Evolutionary conservation across 2,888 invertebrate species (phyloP).

Genomic region (Drosophila cyrtoloma): DNA sequence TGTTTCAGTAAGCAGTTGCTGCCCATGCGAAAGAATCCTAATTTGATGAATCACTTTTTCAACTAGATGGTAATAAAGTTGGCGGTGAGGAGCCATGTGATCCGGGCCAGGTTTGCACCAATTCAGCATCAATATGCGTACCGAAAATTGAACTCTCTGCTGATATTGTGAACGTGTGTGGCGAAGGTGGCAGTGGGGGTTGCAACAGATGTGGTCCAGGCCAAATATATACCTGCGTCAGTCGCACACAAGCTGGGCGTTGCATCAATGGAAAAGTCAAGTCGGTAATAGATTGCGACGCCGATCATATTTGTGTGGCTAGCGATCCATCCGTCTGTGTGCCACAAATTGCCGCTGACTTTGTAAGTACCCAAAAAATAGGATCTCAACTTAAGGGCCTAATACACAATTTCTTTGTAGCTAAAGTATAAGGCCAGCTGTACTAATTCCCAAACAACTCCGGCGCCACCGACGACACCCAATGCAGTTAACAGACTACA

Average conservation of each 20-base stretch:
- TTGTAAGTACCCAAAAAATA: constrained; percentile 29
- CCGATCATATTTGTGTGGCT: constrained; percentile 40
- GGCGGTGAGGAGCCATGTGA: constrained; percentile 19
- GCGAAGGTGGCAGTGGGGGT: neutral
- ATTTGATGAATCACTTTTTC: neutral
- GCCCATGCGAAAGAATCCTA: neutral
- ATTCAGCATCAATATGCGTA: constrained; percentile 27
- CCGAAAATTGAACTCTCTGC: neutral
- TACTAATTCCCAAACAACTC: constrained; percentile 22
- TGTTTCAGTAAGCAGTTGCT: constrained; percentile 45
- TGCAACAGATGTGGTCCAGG: neutral
- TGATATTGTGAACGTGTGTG: constrained; percentile 36
- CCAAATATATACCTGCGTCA: constrained; percentile 42
- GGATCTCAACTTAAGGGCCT: too few species aligned
- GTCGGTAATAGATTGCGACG: constrained; percentile 29
- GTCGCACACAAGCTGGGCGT: constrained; percentile 45
- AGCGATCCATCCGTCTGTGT: constrained; percentile 35
- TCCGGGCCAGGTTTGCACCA: constrained; percentile 42
- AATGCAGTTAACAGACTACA: neutral
- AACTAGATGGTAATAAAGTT: constrained; percentile 9
- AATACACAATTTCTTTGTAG: neutral
- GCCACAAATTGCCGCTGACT: constrained; percentile 44
- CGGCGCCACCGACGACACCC: constrained; percentile 43
- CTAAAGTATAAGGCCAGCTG: constrained; percentile 19
- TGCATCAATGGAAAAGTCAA: constrained; percentile 20